Conservation (phyloP, 2,888 invertebrate genomes). For the Microctonus brassicae region DNA sequence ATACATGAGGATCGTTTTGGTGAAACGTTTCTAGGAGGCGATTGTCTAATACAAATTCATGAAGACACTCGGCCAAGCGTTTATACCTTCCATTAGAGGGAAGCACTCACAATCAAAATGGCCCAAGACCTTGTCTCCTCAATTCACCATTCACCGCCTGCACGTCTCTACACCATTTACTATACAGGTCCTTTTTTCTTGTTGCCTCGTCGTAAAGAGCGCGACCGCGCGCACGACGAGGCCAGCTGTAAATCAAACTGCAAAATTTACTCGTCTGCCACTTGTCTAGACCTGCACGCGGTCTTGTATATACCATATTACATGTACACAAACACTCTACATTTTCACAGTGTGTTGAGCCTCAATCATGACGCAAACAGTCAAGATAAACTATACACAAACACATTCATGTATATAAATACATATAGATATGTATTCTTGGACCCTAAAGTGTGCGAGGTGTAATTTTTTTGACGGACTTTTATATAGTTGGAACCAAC, state of each 20-base stretch:
- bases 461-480: neutral
- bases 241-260: conserved; percentile 66
- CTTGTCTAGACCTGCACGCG: conserved; percentile 47
- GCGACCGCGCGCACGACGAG: conserved; percentile 36
- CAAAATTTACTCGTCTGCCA: conserved; percentile 56
- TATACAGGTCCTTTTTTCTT: neutral
- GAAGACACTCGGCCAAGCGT: conserved; percentile 57
- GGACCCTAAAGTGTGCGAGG: neutral
- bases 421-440: too few relatives aligned
- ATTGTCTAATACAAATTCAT: conserved; percentile 68
- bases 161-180: neutral
- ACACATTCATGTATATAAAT: too few relatives aligned
- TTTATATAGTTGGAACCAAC: neutral
- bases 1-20: conserved; percentile 11
- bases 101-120: conserved; percentile 62
- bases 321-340: neutral
- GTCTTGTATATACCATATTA: conserved; percentile 12
- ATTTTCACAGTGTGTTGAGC: conserved; percentile 42
- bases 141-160: conserved; percentile 3
- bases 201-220: conserved; percentile 22
- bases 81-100: conserved; percentile 67
- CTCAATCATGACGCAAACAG: conserved; percentile 1
- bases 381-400: neutral
- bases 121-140: conserved; percentile 43
- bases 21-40: conserved; percentile 53